Evolutionary conservation across 2,888 invertebrate genomes (phyloP).

Genomic region (Synanthedon andrenaeformis): DNA sequence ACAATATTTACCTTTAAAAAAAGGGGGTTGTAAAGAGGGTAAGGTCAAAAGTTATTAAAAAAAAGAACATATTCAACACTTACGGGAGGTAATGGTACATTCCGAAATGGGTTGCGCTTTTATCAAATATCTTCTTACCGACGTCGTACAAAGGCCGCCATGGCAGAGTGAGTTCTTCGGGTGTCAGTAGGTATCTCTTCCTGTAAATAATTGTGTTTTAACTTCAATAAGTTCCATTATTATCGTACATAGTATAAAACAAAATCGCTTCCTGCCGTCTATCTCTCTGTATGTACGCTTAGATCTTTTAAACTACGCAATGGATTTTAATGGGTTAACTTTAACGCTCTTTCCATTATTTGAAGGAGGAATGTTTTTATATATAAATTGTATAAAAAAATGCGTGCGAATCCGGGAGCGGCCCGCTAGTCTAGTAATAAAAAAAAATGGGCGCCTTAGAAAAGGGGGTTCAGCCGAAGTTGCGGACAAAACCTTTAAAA

Average conservation of each 20-base stretch:
- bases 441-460: background rate
- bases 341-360: no score
- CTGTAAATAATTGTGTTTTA: conserved; percentile 47
- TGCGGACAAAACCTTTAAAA: background rate
- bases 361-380: no score
- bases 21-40: no score
- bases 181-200: conserved; percentile 80
- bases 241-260: background rate
- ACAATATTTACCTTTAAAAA: no score
- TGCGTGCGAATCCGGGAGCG: no score
- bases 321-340: background rate
- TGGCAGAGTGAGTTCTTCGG: conserved; percentile 82
- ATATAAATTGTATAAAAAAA: no score
- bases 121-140: conserved; percentile 69
- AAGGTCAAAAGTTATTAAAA: no score
- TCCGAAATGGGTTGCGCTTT: conserved; percentile 65
- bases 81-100: conserved; percentile 72
- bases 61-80: conserved; percentile 19
- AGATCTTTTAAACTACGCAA: background rate
- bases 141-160: conserved; percentile 89
- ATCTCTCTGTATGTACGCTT: no score
- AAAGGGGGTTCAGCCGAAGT: background rate
- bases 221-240: background rate
- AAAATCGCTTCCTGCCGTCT: no score
- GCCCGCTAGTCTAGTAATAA: background rate